These are phyloP conservation scores for Forbesichthys papilliferus DNA, from an alignment of 2,113 vertebrate genomes.

Conservation along the genomic window DNA sequence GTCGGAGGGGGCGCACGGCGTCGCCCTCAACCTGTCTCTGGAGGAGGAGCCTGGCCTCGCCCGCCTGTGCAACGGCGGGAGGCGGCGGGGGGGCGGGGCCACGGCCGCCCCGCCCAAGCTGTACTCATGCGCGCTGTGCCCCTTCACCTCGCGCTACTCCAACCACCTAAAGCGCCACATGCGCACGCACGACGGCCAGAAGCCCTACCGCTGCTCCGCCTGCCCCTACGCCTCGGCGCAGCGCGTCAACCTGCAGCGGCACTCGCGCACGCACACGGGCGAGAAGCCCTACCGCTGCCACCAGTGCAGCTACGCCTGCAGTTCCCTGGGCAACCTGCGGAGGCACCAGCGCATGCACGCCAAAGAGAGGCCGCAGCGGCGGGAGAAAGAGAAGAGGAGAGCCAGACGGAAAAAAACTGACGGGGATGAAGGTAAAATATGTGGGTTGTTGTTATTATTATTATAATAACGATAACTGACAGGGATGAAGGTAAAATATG, in stretches of 20 bases:
- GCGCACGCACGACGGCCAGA: slow-evolving; percentile 95
- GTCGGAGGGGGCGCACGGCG: slow-evolving; percentile 2
- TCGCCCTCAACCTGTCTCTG: slow-evolving; percentile 12
- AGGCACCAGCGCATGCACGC: slow-evolving; percentile 90
- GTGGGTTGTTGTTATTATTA: too few species aligned
- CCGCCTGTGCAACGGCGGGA: not conserved
- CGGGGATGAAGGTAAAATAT: slow-evolving; percentile 28
- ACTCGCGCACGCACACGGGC: slow-evolving; percentile 92
- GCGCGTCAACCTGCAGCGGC: slow-evolving; percentile 95
- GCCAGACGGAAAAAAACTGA: slow-evolving; percentile 34
- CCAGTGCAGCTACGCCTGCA: slow-evolving; percentile 91
- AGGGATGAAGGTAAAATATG: slow-evolving; percentile 33
- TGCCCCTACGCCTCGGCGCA: slow-evolving; percentile 93
- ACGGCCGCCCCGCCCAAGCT: slow-evolving; percentile 60
- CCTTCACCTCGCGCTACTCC: slow-evolving; percentile 92
- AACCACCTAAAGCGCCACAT: slow-evolving; percentile 97
- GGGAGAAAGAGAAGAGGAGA: slow-evolving; percentile 58
- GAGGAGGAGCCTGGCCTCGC: not conserved
- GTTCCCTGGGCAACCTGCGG: slow-evolving; percentile 93
- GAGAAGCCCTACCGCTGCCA: slow-evolving; percentile 93
- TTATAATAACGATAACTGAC: not conserved
- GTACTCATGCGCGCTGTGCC: slow-evolving; percentile 88
- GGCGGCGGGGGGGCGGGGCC: not conserved
- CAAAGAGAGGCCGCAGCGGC: slow-evolving; percentile 76
- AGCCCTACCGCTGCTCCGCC: slow-evolving; percentile 90